Conservation (phyloP, 2,888 invertebrate species). For the Orthosia gracilis region DNA sequence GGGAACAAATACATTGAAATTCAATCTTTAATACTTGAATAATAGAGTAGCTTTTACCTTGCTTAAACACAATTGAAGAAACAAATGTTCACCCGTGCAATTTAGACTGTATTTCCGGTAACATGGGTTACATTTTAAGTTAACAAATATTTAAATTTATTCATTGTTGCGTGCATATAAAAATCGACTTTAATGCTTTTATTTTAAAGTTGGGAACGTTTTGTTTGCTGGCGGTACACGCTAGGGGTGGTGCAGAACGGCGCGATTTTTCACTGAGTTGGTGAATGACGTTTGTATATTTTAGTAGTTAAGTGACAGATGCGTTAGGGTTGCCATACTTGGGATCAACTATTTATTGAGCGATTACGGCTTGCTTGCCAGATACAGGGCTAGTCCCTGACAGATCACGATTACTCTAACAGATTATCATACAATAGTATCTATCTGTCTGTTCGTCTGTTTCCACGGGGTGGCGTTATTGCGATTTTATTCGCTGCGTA, state of each 20-base stretch:
- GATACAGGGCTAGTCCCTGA: conserved; percentile 81
- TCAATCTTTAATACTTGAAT: conserved; percentile 67
- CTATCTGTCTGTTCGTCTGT: conserved; percentile 30
- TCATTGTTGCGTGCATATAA: conserved; percentile 75
- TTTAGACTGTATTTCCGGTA: conserved; percentile 91
- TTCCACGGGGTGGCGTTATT: conserved; percentile 69
- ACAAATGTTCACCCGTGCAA: conserved; percentile 89
- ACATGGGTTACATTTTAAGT: conserved; percentile 91
- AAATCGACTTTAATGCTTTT: conserved; percentile 75
- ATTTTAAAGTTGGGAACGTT: conserved; percentile 63
- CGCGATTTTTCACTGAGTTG: conserved; percentile 88
- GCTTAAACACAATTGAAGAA: conserved; percentile 77
- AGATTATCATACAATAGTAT: conserved; percentile 76
- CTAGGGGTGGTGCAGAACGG: conserved; percentile 84
- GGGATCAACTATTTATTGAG: conserved; percentile 87
- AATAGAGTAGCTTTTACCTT: conserved; percentile 75
- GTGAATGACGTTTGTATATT: conserved; percentile 90
- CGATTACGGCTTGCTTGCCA: conserved; percentile 88
- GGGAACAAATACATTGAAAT: conserved; percentile 64
- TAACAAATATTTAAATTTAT: conserved; percentile 91
- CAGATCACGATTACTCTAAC: conserved; percentile 84
- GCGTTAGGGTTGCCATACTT: conserved; percentile 82
- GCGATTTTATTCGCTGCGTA: conserved; percentile 82
- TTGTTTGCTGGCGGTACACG: conserved; percentile 54
- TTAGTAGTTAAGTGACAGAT: conserved; percentile 91